These are phyloP conservation scores for Cataglyphis albicans DNA, from an alignment of 2,888 invertebrate genomes.

Conservation along the genomic window DNA sequence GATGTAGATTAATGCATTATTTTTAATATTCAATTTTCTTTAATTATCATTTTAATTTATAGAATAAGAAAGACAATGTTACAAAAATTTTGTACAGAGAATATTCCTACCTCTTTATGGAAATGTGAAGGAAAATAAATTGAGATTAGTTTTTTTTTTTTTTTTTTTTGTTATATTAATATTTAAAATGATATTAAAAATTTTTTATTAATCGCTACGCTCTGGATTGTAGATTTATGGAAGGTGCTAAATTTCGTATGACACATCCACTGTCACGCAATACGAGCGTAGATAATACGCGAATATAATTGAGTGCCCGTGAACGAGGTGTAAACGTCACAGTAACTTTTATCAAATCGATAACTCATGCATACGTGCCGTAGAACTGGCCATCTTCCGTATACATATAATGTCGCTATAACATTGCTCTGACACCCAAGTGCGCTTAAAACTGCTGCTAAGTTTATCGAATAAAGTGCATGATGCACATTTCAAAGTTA, in stretches of 20 bases:
- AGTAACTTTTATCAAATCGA: slow-evolving; percentile 47
- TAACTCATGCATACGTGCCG: slow-evolving; percentile 41
- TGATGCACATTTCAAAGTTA: not conserved
- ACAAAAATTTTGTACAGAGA: not conserved
- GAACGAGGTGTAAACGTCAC: slow-evolving; percentile 53
- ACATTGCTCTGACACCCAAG: not conserved
- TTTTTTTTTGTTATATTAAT: not conserved
- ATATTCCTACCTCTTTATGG: not conserved
- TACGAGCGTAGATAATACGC: slow-evolving; percentile 45
- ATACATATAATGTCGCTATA: not conserved
- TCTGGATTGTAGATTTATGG: not conserved
- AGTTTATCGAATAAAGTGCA: slow-evolving; percentile 3
- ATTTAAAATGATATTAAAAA: not conserved
- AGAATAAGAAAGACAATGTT: not conserved
- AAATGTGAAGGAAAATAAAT: not conserved
- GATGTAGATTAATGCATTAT: not conserved
- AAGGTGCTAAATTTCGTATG: slow-evolving; percentile 15
- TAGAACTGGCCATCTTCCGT: slow-evolving; percentile 4
- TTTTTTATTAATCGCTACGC: not conserved
- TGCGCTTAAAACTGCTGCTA: not conserved
- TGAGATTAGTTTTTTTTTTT: not conserved
- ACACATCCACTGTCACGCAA: slow-evolving; percentile 51
- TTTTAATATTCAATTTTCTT: not conserved
- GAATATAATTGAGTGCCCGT: slow-evolving; percentile 61
- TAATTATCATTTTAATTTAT: not conserved